Base-by-base conservation (phyloP, 1,140 invertebrate species). In the Octopus sinensis region DNA sequence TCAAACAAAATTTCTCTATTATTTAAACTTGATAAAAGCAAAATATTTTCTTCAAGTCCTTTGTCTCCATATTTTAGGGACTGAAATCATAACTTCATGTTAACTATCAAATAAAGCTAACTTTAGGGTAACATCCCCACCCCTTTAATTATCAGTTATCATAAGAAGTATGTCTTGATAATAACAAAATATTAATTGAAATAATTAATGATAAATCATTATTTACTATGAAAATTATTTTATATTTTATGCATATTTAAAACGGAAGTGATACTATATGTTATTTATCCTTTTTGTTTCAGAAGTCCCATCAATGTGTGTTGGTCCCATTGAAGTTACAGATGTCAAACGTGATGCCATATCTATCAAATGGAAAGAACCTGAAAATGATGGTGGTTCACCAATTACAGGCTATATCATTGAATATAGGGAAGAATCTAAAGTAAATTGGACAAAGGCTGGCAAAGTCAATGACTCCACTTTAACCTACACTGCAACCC, bases 301-400 rank as follows among this genome's bases (percentile, higher is more conserved):
- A 81, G 84, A 79, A 56, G 77, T 78, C 4, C 85, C 85, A 75
- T 78, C 79, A 52, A 71, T 53, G 62, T 85, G 85, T 73, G 79
- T 78, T 73, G 85, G 85, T 30, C 83, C 85, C 30, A 56, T 86
- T 30, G 80, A 95, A 93, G 93, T 85, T 79, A 85, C 83, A 77
- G 82, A 81, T 71, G 77, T 77, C 0, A 82, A 82, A 56, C 77
- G 76, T 77, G 77, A 54, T 53, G 86, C 96, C 0, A 93, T 98
- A 87, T 97, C 97, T 87, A 91, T 99, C 2, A 94, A 95, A 87
- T 99, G 98, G 98, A 94, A 96, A 83, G 97, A 97, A 88, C 97
- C 97, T 53, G 96, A 98, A 87, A 97, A 99, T 90, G 97, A 99
- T 92, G 98, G 98, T 87, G 98, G 98, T 54, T 95, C 96, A 88